phyloP scores from a whole-genome alignment of 2,797 vertebrate species.

The Steatocranus sp. region DNA sequence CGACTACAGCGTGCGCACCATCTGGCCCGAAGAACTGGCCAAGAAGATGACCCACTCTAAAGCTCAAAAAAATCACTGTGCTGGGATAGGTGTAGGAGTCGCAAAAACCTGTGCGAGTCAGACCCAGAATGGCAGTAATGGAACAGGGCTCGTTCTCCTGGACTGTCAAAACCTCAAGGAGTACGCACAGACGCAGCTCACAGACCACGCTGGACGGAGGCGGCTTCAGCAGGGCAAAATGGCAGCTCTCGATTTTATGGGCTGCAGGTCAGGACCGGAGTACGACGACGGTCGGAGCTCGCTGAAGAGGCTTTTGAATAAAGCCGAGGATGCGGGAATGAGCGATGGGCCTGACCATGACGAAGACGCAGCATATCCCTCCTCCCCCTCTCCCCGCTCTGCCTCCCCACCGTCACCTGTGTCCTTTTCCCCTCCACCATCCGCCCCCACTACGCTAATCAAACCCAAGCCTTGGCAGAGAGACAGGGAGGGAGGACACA shows the following conservation, averaged over 20 bases:
- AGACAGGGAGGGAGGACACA: slow-evolving; percentile 74
- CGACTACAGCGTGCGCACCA: slow-evolving; percentile 82
- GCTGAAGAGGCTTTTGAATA: slow-evolving; percentile 75
- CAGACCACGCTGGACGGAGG: slow-evolving; percentile 70
- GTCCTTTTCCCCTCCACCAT: slow-evolving; percentile 77
- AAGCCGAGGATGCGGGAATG: slow-evolving; percentile 59
- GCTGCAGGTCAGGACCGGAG: slow-evolving; percentile 57
- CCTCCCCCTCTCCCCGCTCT: slow-evolving; percentile 64
- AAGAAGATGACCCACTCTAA: slow-evolving; percentile 81
- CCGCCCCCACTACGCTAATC: slow-evolving; percentile 73
- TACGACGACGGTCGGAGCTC: slow-evolving; percentile 70
- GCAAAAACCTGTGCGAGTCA: slow-evolving; percentile 53
- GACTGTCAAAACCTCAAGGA: slow-evolving; percentile 78
- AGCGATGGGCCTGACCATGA: slow-evolving; percentile 55
- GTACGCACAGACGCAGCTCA: slow-evolving; percentile 68
- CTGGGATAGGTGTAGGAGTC: slow-evolving; percentile 61
- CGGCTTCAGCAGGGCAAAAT: slow-evolving; percentile 81
- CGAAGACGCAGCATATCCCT: slow-evolving; percentile 58
- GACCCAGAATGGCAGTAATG: slow-evolving; percentile 60
- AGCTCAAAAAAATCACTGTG: slow-evolving; percentile 72
- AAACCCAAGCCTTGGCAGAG: slow-evolving; percentile 76
- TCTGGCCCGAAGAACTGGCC: slow-evolving; percentile 84
- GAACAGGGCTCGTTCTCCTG: slow-evolving; percentile 65
- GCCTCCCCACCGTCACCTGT: slow-evolving; percentile 68
- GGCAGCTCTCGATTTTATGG: slow-evolving; percentile 79